Evolutionary conservation across 2,888 invertebrate species (phyloP), one percentile per base, ranked within the genome.

Genomic region (Apodemia mormo): DNA sequence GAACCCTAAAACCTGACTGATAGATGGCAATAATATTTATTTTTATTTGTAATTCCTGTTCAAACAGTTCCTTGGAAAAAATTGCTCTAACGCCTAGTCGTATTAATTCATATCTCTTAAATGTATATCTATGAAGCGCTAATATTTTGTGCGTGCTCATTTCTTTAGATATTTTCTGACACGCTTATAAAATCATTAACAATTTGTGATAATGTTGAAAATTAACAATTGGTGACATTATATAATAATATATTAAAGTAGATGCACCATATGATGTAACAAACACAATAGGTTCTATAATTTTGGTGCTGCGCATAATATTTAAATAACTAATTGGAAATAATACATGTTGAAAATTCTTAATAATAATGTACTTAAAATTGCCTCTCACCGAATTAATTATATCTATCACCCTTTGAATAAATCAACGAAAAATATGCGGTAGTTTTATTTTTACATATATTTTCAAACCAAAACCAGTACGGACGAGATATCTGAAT

Each of bases 371-470:
- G 78, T 86, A 83, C 78, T 80, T 86, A 83, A 78, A 82, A 79
- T 78, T 78, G 81, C 88, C 90, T 90, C 90, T 90, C 90, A 91
- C 90, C 91, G 91, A 92, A 92, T 90, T 91, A 89, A 88, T 82
- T 85, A 45, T 45, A 12, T 45, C 45, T 40, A 88, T 86, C 85
- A 86, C 85, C 70, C 72, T 75, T 78, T 78, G 71, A 78, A 77
- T 78, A 79, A 79, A 73, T 71, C 71, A 76, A 71, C 70, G 68
- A 74, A 72, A 72, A 65, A 68, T 68, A 54, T 66, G 43, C 22
- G 1, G 73, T 75, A 72, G 75, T 64, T 70, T 71, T 71, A 69
- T 45, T 64, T 58, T 61, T 58, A 45, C 10, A 10, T 45, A 10
- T 0, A 45, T 10, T 10, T 10, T 10, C 2, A 45, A 10, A 10